These are phyloP conservation scores for Equus przewalskii DNA, from an alignment of 2,113 vertebrate species.

Conservation along the genomic window DNA sequence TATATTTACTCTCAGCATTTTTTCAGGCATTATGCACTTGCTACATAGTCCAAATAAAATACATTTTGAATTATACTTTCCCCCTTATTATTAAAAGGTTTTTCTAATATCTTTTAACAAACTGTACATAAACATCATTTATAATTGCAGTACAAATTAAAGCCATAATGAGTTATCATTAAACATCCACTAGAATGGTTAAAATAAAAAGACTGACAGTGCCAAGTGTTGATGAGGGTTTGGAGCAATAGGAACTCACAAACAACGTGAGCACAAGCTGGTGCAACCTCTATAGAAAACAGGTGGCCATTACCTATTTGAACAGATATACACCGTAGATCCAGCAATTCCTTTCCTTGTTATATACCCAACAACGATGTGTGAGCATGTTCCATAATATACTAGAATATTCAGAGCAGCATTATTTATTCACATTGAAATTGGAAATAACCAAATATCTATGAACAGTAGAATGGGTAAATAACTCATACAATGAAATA, in stretches of 20 bases:
- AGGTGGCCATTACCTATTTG: too few species aligned
- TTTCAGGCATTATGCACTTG: background rate
- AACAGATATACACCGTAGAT: background rate
- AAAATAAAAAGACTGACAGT: background rate
- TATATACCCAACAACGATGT: background rate
- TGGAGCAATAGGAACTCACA: background rate
- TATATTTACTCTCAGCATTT: background rate
- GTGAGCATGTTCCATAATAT: background rate
- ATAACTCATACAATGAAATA: background rate
- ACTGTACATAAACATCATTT: background rate
- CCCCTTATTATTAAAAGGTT: background rate
- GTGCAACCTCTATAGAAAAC: background rate
- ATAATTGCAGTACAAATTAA: background rate
- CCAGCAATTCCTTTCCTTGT: background rate
- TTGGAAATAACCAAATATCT: background rate
- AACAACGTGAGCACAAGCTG: background rate
- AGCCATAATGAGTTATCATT: background rate
- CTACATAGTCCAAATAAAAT: background rate
- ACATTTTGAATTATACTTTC: background rate
- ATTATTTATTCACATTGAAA: background rate
- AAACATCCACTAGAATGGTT: background rate
- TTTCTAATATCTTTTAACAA: background rate
- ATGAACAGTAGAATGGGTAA: background rate
- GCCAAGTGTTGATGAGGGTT: background rate
- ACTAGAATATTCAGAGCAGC: background rate